Evolutionary conservation across 2,797 vertebrate species (phyloP), one percentile per base, ranked within the genome.

Genomic region (Diplodus puntazzo): DNA sequence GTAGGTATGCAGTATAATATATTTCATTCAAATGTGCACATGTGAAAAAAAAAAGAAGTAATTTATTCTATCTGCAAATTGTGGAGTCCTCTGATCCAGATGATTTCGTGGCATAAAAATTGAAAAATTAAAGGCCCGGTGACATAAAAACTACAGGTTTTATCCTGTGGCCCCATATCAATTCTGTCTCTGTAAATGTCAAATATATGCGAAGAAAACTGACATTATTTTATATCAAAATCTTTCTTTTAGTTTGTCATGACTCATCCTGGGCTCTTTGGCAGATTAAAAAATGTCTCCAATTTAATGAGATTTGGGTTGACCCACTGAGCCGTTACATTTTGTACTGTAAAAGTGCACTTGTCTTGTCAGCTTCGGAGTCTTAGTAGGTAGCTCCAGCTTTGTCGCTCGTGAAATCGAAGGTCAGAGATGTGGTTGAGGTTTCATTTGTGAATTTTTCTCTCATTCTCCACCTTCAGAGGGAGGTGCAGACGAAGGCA

Each of bases 301-400:
- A 77, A 72, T 75, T 54, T 80, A 69, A 77, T 53, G 10, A 27
- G 59, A 80, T 77, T 80, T 53, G 16, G 21, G 61, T 52, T 67
- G 65, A 71, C 2, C 20, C 5, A 43, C 52, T 23, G 49, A 62
- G 17, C 66, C 39, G 18, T 73, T 55, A 46, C 27, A 39, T 61
- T 62, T 57, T 72, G 42, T 30, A 2, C 21, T 1, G 0, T 66
- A 69, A 64, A 74, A 63, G 0, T 5, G 20, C 14, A 20, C 46
- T n/a, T 50, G n/a, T 65, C 30, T 42, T 34, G 27, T 70, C 50
- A 25, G 30, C 49, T 45, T 5, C 18, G 34, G 23, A 20, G 11
- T 49, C n/a, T 46, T 21, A 4, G 53, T 46, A 23, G 14, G 5
- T 39, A 14, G 11, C 21, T 21, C 7, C 11, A 55, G 23, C 54